Conservation (phyloP, 2,113 vertebrate genomes). For the Uropsilus gracilis region DNA sequence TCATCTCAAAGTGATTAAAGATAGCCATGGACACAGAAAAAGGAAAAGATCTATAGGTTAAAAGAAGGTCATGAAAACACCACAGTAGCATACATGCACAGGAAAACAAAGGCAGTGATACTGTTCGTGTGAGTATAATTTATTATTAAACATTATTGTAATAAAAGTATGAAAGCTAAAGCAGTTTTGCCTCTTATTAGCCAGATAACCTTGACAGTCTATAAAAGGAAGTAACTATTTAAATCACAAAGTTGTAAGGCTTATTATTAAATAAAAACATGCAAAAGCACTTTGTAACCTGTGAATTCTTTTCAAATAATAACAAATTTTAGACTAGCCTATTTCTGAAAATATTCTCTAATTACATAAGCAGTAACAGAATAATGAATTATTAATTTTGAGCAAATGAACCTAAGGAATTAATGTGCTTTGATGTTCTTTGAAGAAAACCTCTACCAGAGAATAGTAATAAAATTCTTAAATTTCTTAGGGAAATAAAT, state of each 20-base stretch:
- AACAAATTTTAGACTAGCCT: constrained; percentile 24
- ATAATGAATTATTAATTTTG: constrained; percentile 57
- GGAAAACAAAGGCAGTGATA: neutral
- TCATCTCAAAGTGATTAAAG: constrained; percentile 33
- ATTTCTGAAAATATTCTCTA: constrained; percentile 33
- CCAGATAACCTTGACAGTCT: neutral
- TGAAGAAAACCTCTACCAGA: constrained; percentile 51
- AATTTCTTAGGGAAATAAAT: constrained; percentile 63
- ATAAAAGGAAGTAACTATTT: neutral
- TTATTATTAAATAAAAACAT: constrained; percentile 9
- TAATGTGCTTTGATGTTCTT: constrained; percentile 38
- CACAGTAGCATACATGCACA: neutral
- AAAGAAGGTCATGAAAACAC: neutral
- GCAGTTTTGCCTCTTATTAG: neutral
- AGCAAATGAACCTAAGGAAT: constrained; percentile 57
- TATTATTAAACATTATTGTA: neutral
- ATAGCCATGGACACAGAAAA: constrained; percentile 2
- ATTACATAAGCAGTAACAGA: constrained; percentile 29
- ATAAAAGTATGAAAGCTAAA: neutral
- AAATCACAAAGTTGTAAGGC: neutral
- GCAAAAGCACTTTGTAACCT: constrained; percentile 42
- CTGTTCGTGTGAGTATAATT: neutral
- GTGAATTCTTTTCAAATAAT: constrained; percentile 31
- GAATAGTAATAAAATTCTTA: constrained; percentile 26
- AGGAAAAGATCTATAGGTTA: neutral